A percentile compares a stretch with the other conserved stretches of the same genome.
Conservation (phyloP, 2,113 vertebrate genomes). For the Aptenodytes patagonicus region DNA sequence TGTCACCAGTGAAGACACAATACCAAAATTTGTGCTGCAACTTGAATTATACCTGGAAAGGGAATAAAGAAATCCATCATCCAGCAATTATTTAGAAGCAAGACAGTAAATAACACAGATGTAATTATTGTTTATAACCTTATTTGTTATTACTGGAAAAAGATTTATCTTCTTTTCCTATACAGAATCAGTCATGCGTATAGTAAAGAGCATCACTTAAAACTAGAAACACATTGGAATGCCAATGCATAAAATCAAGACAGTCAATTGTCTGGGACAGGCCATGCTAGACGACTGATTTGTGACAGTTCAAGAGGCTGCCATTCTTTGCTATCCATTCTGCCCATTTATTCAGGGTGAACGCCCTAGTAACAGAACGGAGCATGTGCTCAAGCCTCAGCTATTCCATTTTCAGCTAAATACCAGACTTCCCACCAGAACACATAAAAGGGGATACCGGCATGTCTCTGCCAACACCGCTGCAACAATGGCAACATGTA, state of each 20-base stretch:
- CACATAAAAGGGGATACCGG: neutral
- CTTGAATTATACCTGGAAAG: neutral
- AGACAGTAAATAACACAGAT: neutral
- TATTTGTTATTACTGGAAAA: neutral
- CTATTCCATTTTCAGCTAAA: neutral
- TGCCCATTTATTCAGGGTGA: neutral
- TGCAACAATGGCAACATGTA: neutral
- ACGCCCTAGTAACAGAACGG: neutral
- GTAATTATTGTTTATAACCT: neutral
- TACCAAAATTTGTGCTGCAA: neutral
- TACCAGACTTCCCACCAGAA: neutral
- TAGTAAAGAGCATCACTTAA: neutral
- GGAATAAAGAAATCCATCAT: neutral
- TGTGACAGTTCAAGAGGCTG: neutral
- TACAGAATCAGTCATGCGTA: neutral
- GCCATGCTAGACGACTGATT: neutral
- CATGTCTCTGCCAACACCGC: neutral
- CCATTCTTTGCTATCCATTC: neutral
- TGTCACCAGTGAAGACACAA: neutral
- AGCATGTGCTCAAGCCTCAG: neutral
- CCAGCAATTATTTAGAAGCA: neutral
- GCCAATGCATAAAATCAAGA: neutral
- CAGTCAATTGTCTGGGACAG: neutral
- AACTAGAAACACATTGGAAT: neutral
- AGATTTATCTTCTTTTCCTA: neutral